Evolutionary conservation across 2,888 invertebrate species (phyloP).

Genomic region (Andrena trimmerana): DNA sequence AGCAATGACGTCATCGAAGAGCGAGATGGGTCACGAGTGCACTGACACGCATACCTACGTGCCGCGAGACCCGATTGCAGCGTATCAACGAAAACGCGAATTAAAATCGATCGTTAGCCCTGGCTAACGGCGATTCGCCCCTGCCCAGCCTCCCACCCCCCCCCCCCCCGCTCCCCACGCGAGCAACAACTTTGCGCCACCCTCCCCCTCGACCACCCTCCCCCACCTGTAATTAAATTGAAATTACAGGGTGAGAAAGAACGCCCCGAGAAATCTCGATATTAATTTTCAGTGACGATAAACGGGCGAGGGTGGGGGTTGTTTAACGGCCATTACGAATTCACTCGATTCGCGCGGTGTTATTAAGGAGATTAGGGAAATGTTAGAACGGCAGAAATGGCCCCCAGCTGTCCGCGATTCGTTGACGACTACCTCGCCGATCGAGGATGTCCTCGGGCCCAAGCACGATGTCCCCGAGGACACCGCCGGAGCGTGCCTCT

Average conservation of each 20-base stretch:
- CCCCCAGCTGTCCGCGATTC: background rate
- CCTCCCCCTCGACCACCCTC: background rate
- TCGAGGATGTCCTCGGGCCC: background rate
- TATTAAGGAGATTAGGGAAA: background rate
- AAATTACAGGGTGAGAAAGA: constrained; percentile 38
- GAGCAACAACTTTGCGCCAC: background rate
- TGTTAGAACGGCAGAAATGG: background rate
- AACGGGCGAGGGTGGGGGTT: background rate
- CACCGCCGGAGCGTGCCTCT: background rate
- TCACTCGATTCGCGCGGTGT: constrained; percentile 21
- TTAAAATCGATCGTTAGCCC: constrained; percentile 44
- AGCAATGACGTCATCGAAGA: constrained; percentile 62
- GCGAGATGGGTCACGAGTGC: constrained; percentile 64
- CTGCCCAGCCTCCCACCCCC: background rate
- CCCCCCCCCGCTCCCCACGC: background rate
- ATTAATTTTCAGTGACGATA: constrained; percentile 39
- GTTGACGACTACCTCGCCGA: background rate
- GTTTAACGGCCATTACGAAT: background rate
- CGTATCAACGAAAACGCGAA: constrained; percentile 57
- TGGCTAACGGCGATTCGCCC: constrained; percentile 23
- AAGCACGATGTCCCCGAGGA: background rate
- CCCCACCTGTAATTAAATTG: constrained; percentile 45
- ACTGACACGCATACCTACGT: constrained; percentile 59
- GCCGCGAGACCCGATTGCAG: constrained; percentile 54
- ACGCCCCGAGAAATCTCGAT: constrained; percentile 35